A percentile compares a stretch with the other conserved stretches of the same genome.
phyloP scores from a whole-genome alignment of 2,113 vertebrate species.

The Hassar affinis region DNA sequence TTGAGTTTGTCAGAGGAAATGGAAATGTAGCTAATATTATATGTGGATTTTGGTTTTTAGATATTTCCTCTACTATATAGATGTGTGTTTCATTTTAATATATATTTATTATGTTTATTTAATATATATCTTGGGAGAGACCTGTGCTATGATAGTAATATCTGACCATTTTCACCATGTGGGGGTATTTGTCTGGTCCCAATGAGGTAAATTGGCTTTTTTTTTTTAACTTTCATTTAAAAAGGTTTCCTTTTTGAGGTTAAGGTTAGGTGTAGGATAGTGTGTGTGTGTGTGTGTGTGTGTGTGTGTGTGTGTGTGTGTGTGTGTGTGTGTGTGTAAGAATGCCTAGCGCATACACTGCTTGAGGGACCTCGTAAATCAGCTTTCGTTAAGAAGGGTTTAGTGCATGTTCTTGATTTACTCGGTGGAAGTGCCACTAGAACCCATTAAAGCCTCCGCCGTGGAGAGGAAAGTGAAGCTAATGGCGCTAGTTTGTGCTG shows the following conservation, averaged over 20 bases:
- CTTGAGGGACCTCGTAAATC: constrained; percentile 77
- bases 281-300: too few relatives aligned
- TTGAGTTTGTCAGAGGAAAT: too few relatives aligned
- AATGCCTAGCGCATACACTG: constrained; percentile 61
- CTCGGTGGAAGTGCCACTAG: constrained; percentile 69
- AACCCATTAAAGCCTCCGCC: constrained; percentile 59
- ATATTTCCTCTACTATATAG: too few relatives aligned
- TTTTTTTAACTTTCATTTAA: background rate
- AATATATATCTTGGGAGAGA: too few relatives aligned
- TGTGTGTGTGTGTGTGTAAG: too few relatives aligned
- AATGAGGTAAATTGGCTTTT: background rate
- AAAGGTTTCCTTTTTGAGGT: background rate
- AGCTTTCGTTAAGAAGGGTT: constrained; percentile 70
- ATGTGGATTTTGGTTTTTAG: background rate
- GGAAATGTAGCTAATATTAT: too few relatives aligned
- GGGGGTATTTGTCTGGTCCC: too few relatives aligned
- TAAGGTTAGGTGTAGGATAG: background rate
- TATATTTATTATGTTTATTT: background rate
- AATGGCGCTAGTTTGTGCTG: constrained; percentile 16
- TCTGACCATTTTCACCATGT: background rate
- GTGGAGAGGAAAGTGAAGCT: constrained; percentile 54
- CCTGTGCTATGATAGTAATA: too few relatives aligned
- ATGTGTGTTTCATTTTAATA: background rate
- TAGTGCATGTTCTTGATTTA: constrained; percentile 76
- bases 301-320: too few relatives aligned